A percentile compares a stretch with the other conserved stretches of the same genome.
Conservation (phyloP, 2,888 invertebrate genomes). For the Coecobrya sp. region DNA sequence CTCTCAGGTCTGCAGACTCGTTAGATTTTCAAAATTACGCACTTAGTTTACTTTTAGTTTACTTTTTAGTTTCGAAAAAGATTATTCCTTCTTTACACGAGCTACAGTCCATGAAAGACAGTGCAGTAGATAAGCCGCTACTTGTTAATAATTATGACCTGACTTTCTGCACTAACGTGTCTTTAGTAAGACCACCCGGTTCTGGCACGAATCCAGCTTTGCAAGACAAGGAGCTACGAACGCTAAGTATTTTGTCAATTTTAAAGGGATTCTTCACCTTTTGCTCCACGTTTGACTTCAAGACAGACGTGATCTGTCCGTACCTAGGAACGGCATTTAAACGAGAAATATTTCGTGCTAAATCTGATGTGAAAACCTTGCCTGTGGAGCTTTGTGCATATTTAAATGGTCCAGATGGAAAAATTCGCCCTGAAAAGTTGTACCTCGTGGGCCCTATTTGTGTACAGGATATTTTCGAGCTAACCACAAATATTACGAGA, state of each 20-base stretch:
- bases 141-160: constrained; percentile 71
- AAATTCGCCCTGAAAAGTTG: constrained; percentile 56
- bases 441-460: constrained; percentile 59
- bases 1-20: constrained; percentile 46
- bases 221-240: constrained; percentile 67
- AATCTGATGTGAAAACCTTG: constrained; percentile 56
- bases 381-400: constrained; percentile 44
- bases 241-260: constrained; percentile 69
- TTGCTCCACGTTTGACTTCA: constrained; percentile 73
- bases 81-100: constrained; percentile 68
- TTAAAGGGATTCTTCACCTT: constrained; percentile 70
- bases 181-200: neutral
- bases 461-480: constrained; percentile 64
- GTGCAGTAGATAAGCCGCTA: constrained; percentile 60
- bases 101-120: constrained; percentile 61
- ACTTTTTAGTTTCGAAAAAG: constrained; percentile 69
- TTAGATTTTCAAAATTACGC: constrained; percentile 73
- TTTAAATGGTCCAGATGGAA: constrained; percentile 61
- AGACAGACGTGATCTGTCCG: constrained; percentile 54
- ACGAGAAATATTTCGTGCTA: constrained; percentile 60
- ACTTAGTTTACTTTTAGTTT: constrained; percentile 58
- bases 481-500: constrained; percentile 66
- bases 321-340: constrained; percentile 49
- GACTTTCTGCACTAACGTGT: constrained; percentile 58
- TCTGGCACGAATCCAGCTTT: constrained; percentile 51